Conservation (phyloP, 2,797 vertebrate genomes). For the Alosa sapidissima region DNA sequence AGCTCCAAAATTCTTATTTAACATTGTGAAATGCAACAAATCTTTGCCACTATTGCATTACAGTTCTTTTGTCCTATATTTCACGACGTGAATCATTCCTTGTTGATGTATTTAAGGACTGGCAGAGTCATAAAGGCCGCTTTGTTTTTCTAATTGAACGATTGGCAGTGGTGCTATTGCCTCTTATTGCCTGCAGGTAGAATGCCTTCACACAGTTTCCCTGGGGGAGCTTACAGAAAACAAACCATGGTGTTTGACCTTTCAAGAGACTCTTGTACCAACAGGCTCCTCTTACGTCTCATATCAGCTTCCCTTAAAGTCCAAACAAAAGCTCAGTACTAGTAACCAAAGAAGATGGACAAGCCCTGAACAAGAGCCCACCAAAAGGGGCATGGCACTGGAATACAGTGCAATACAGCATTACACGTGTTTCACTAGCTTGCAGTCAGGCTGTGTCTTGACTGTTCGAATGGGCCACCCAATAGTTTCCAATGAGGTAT, state of each 20-base stretch:
- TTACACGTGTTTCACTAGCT: constrained; percentile 16
- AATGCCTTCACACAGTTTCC: constrained; percentile 65
- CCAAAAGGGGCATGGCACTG: constrained; percentile 11
- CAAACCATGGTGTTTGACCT: constrained; percentile 78
- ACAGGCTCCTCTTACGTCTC: constrained; percentile 76
- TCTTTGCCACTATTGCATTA: constrained; percentile 21
- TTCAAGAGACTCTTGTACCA: constrained; percentile 77
- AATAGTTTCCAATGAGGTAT: not conserved
- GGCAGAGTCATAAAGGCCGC: constrained; percentile 57
- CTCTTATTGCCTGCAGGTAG: constrained; percentile 68
- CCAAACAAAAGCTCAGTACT: constrained; percentile 74
- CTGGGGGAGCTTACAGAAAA: constrained; percentile 67
- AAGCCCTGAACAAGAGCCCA: constrained; percentile 58
- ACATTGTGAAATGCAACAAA: constrained; percentile 13
- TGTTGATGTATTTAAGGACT: constrained; percentile 42
- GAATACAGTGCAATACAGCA: not conserved
- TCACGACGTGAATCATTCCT: constrained; percentile 23
- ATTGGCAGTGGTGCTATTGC: constrained; percentile 63
- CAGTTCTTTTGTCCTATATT: constrained; percentile 22
- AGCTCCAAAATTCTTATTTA: not conserved
- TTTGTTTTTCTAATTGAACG: constrained; percentile 66
- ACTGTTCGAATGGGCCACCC: not conserved
- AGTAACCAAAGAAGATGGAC: constrained; percentile 69
- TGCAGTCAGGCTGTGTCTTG: not conserved
- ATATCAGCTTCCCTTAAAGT: constrained; percentile 76